A percentile compares a stretch with the other conserved stretches of the same genome.
Evolutionary conservation across 2,888 invertebrate species (phyloP).

Genomic region (Athalia rosae): DNA sequence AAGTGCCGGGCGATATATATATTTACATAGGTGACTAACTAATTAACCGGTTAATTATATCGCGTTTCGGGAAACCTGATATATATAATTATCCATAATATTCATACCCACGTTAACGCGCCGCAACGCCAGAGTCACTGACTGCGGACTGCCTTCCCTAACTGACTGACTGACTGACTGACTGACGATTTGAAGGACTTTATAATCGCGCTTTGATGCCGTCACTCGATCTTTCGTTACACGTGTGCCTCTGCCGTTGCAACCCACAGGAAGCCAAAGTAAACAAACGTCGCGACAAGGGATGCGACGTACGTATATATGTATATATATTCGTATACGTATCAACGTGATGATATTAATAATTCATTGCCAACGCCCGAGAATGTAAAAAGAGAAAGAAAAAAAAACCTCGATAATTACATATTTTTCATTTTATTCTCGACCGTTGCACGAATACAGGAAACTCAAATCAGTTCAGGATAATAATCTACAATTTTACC

Average conservation of each 20-base stretch:
- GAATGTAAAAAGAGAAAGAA: neutral
- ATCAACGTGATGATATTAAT: conserved; percentile 1
- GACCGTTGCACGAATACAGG: conserved; percentile 20
- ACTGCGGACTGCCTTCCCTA: too few relatives aligned
- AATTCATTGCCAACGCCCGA: conserved; percentile 16
- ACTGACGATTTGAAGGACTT: conserved; percentile 29
- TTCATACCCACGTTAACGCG: too few relatives aligned
- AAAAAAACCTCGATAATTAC: neutral
- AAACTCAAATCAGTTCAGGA: conserved; percentile 30
- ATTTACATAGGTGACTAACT: conserved; percentile 17
- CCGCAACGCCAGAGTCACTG: too few relatives aligned
- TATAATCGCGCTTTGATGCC: conserved; percentile 29
- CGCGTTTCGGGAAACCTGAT: conserved; percentile 35
- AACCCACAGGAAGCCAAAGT: conserved; percentile 9
- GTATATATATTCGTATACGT: neutral
- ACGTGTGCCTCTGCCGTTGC: neutral
- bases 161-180: neutral
- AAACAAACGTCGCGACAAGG: neutral
- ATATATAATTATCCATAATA: neutral
- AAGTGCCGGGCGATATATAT: conserved; percentile 10
- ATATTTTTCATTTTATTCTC: neutral
- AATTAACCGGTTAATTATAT: conserved; percentile 32
- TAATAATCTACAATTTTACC: neutral
- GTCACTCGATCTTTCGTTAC: conserved; percentile 22
- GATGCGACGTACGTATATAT: neutral